Evolutionary conservation across 2,888 invertebrate species (phyloP), one percentile per base, ranked within the genome.

Genomic region (Pharmacophagus antenor): DNA sequence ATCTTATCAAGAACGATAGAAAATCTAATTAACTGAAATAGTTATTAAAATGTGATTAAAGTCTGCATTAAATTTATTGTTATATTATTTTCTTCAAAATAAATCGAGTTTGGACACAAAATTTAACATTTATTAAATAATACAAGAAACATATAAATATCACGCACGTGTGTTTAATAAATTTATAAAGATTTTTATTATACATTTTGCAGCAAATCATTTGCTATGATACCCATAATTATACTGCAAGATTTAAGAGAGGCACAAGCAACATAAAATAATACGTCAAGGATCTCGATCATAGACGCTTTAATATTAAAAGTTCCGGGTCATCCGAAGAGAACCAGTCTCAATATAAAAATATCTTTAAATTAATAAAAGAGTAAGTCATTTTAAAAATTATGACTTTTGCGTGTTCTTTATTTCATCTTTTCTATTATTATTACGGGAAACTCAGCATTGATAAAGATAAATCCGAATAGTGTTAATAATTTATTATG

Each of bases 311-410:
- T 37, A 37, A 37, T n/a, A 37, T n/a, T 37, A 37, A 37, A 37
- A 46, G 54, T 54, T 54, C 54, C 54, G 46, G 46, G 54, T 54
- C 54, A 54, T 54, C 46, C 44, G 27, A 46, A 46, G 18, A 54
- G 20, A 54, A 54, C 54, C 54, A 54, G 54, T 54, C 21, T 53
- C n/a, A 20, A 27, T 25, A 54, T 25, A 53, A 54, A 46, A 54
- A 54, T 46, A 54, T 46, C 27, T 31, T 54, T 21, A 23, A 3
- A 25, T 27, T 20, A 4, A 25, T 25, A 54, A 54, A 54, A 25
- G 22, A n/a, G 27, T 46, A 46, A 54, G 21, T 54, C 44, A 54
- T 54, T 44, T n/a, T 15, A 47, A 21, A 22, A 21, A 10, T 7
- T 44, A 44, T 20, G 17, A 18, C 37, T n/a, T n/a, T n/a, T 2